Percentiles rank a stretch among this genome's conserved stretches.
phyloP scores from a whole-genome alignment of 2,113 vertebrate species.

The Prolemur simus region DNA sequence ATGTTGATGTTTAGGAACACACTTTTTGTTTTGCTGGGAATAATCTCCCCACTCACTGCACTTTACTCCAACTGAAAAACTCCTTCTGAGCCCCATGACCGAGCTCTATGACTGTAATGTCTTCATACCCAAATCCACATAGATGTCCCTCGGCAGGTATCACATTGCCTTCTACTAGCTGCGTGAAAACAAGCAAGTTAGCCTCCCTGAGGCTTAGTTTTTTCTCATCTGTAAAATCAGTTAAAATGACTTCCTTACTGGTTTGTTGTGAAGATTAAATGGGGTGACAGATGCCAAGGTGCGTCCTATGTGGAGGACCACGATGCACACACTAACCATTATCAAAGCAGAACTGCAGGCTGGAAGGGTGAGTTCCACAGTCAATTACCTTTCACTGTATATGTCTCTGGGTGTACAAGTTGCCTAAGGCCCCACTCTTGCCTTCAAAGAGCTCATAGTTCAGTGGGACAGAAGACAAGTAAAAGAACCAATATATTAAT shows the following conservation, averaged over 20 bases:
- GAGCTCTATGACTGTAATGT: neutral
- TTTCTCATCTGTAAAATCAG: neutral
- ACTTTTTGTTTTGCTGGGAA: neutral
- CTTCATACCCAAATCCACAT: neutral
- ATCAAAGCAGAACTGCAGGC: neutral
- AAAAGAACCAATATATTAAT: neutral
- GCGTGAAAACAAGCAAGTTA: neutral
- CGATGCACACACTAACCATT: neutral
- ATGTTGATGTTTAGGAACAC: neutral
- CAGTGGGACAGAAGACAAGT: neutral
- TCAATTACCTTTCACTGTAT: neutral
- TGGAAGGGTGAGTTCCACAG: neutral
- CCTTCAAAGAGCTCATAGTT: neutral
- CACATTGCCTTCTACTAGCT: neutral
- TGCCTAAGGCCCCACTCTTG: neutral
- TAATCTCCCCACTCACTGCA: neutral
- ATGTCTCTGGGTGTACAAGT: neutral
- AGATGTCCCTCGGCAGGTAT: neutral
- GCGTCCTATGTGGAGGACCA: neutral
- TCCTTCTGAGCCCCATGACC: neutral
- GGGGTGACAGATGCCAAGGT: neutral
- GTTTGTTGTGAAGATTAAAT: neutral
- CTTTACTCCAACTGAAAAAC: neutral
- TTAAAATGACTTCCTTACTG: neutral
- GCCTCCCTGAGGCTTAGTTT: neutral